These are phyloP conservation scores for Acromyrmex echinatior DNA, from an alignment of 1,140 invertebrate genomes.

Conservation along the genomic window DNA sequence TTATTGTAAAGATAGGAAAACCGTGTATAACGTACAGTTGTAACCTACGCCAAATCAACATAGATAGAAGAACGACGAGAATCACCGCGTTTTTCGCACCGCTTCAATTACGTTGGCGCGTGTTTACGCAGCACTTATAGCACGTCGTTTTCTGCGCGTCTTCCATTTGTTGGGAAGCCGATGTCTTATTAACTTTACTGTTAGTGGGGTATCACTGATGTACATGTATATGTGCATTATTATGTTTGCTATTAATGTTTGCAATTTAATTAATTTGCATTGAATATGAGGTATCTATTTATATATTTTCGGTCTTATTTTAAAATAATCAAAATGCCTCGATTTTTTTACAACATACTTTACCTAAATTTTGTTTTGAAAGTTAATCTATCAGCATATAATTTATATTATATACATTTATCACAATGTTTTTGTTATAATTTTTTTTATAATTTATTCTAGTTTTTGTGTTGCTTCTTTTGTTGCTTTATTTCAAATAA, in stretches of 20 bases:
- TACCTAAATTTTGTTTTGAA: not conserved
- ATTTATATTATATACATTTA: not conserved
- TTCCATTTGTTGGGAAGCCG: not conserved
- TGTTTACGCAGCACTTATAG: slow-evolving; percentile 74
- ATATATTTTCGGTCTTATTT: not conserved
- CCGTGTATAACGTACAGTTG: slow-evolving; percentile 63
- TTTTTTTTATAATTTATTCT: not conserved
- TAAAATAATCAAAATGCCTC: not conserved
- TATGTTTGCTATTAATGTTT: not conserved
- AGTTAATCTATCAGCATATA: not conserved
- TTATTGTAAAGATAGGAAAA: slow-evolving; percentile 79
- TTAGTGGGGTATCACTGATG: not conserved
- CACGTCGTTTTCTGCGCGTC: slow-evolving; percentile 24
- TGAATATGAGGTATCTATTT: not conserved
- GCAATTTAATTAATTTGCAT: not conserved
- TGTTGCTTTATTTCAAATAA: not conserved
- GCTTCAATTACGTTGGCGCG: slow-evolving; percentile 66
- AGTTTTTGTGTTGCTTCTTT: not conserved
- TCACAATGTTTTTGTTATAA: not conserved
- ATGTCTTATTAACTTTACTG: slow-evolving; percentile 26
- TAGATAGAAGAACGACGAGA: slow-evolving; percentile 61
- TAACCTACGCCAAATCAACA: slow-evolving; percentile 41
- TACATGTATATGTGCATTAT: not conserved
- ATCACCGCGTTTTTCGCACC: slow-evolving; percentile 26
- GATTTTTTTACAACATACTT: not conserved